Conservation (phyloP, 2,797 vertebrate genomes). For the Cyclura pinguis region DNA sequence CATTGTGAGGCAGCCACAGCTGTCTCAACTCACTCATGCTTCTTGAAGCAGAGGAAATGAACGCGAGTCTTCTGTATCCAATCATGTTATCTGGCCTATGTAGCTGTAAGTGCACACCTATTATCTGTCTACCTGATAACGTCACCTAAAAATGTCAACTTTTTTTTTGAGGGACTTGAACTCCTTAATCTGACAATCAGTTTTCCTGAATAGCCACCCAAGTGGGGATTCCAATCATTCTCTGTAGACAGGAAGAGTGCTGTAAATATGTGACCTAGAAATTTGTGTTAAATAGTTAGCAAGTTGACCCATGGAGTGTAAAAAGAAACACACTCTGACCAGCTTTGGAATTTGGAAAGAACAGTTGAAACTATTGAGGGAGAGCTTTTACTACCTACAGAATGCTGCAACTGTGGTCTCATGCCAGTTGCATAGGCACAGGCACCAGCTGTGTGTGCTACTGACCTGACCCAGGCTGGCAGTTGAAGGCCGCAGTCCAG, state of each 20-base stretch:
- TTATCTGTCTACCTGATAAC: background rate
- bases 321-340: slow-evolving; percentile 10
- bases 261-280: slow-evolving; percentile 31
- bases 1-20: background rate
- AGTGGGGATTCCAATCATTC: slow-evolving; percentile 5
- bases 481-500: background rate
- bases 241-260: slow-evolving; percentile 32
- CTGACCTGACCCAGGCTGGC: background rate
- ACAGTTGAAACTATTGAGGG: background rate
- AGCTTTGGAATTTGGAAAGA: slow-evolving; percentile 19
- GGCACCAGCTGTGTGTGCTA: background rate
- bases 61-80: background rate
- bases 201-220: slow-evolving; percentile 52
- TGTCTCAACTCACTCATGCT: slow-evolving; percentile 17
- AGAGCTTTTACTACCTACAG: background rate
- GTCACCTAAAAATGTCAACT: background rate
- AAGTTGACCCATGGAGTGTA: slow-evolving; percentile 10
- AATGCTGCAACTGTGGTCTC: background rate
- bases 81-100: background rate
- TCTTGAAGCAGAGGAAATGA: slow-evolving; percentile 4
- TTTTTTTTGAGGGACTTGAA: background rate
- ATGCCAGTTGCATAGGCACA: background rate
- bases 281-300: slow-evolving; percentile 39
- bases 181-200: slow-evolving; percentile 33
- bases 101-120: background rate